Conservation (phyloP, 2,113 vertebrate genomes). For the Oreotrochilus melanogaster region DNA sequence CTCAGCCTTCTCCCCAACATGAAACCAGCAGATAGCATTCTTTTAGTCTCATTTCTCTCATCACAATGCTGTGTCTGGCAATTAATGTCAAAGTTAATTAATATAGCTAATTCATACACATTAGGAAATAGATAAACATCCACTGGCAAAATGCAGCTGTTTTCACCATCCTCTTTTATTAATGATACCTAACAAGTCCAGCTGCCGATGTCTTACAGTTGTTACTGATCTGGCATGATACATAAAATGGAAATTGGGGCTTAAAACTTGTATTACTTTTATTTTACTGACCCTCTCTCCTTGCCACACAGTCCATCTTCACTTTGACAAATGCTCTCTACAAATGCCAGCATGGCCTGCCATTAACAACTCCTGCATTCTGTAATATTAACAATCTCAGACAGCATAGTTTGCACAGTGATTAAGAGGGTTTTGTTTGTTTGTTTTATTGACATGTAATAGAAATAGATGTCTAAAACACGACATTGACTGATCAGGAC, state of each 20-base stretch:
- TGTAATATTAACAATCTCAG: neutral
- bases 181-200: neutral
- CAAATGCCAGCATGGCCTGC: neutral
- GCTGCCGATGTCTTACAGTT: neutral
- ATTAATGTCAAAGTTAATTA: neutral
- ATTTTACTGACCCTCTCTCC: neutral
- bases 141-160: neutral
- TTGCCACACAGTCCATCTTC: neutral
- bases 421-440: neutral
- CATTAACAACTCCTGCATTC: neutral
- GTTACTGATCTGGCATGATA: neutral
- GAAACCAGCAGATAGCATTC: neutral
- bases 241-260: neutral
- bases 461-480: constrained; percentile 9
- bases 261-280: neutral
- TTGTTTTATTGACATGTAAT: neutral
- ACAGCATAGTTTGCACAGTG: neutral
- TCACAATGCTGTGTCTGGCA: neutral
- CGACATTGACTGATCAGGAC: neutral
- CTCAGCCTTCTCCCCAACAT: neutral
- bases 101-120: neutral
- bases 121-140: neutral
- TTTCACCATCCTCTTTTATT: neutral
- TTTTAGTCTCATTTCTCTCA: neutral
- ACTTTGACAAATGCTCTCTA: neutral